A percentile compares a stretch with the other conserved stretches of the same genome.
Conservation (phyloP, 2,797 vertebrate genomes). For the Gallinago solitaria region DNA sequence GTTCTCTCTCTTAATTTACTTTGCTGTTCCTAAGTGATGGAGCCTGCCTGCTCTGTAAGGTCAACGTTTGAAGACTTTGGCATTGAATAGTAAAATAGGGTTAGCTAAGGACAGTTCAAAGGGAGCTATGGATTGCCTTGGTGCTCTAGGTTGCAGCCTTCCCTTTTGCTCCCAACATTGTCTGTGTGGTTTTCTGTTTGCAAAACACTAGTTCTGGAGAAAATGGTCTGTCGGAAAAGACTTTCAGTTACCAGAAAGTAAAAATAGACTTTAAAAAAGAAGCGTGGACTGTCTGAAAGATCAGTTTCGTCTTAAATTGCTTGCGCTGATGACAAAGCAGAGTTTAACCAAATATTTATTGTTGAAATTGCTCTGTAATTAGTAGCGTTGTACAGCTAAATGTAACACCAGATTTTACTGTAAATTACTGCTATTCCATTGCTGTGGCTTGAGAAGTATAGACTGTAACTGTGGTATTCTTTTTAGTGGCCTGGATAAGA, state of each 20-base stretch:
- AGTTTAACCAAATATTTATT: constrained; percentile 77
- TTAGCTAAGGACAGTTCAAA: neutral
- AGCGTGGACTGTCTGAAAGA: constrained; percentile 4
- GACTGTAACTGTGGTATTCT: constrained; percentile 38
- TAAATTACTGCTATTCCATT: constrained; percentile 60
- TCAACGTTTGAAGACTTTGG: neutral
- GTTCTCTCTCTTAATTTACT: neutral
- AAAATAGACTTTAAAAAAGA: constrained; percentile 72
- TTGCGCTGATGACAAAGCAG: constrained; percentile 76
- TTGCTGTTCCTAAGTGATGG: neutral
- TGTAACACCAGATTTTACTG: constrained; percentile 64
- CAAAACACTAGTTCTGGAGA: constrained; percentile 59
- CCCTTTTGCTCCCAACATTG: neutral
- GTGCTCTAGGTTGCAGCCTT: constrained; percentile 19
- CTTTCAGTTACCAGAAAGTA: constrained; percentile 61
- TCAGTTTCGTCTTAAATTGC: constrained; percentile 72
- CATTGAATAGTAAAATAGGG: neutral
- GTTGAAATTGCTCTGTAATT: constrained; percentile 71
- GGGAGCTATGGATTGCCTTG: neutral
- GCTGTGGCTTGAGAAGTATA: constrained; percentile 64
- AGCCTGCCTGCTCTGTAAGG: neutral
- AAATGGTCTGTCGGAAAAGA: constrained; percentile 43
- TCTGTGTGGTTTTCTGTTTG: constrained; percentile 54
- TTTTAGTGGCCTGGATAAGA: constrained; percentile 62
- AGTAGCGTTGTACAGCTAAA: constrained; percentile 69